Evolutionary conservation across 2,797 vertebrate genomes (phyloP).

Genomic region (Denticeps clupeoides): DNA sequence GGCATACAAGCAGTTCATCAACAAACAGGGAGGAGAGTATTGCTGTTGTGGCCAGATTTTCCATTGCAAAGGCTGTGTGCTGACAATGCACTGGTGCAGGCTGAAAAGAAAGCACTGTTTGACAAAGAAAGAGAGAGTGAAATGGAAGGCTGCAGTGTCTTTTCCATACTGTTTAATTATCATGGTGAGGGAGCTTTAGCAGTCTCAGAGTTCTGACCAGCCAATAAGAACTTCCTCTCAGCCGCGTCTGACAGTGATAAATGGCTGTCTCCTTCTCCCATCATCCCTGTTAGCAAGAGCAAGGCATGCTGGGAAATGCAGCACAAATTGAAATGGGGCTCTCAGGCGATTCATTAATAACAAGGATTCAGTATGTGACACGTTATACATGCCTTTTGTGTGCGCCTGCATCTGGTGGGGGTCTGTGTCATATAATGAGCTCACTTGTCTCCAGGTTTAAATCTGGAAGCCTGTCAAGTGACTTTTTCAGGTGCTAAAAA

Average conservation of each 20-base stretch:
- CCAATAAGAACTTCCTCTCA: constrained; percentile 60
- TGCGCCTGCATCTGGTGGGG: not conserved
- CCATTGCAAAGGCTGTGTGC: too few relatives aligned
- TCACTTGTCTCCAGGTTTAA: too few relatives aligned
- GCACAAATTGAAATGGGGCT: not conserved
- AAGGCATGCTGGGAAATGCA: not conserved
- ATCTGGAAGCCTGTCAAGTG: too few relatives aligned
- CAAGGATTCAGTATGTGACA: not conserved
- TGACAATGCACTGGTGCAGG: too few relatives aligned
- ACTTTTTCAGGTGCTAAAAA: too few relatives aligned
- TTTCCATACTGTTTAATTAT: constrained; percentile 43
- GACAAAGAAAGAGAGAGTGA: too few relatives aligned
- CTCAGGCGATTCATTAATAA: not conserved
- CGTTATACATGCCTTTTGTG: not conserved
- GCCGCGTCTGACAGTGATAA: constrained; percentile 58
- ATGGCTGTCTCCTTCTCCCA: constrained; percentile 45
- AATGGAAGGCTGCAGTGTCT: too few relatives aligned
- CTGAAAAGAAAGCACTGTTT: too few relatives aligned
- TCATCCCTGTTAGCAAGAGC: constrained; percentile 42
- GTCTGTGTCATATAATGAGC: too few relatives aligned
- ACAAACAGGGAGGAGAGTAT: too few relatives aligned
- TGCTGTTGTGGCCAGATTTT: too few relatives aligned
- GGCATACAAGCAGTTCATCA: too few relatives aligned
- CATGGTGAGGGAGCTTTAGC: constrained; percentile 44
- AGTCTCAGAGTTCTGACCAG: constrained; percentile 45